A percentile compares a stretch with the other conserved stretches of the same genome.
Evolutionary conservation across 2,113 vertebrate species (phyloP).

Genomic region (Ariopsis seemanni): DNA sequence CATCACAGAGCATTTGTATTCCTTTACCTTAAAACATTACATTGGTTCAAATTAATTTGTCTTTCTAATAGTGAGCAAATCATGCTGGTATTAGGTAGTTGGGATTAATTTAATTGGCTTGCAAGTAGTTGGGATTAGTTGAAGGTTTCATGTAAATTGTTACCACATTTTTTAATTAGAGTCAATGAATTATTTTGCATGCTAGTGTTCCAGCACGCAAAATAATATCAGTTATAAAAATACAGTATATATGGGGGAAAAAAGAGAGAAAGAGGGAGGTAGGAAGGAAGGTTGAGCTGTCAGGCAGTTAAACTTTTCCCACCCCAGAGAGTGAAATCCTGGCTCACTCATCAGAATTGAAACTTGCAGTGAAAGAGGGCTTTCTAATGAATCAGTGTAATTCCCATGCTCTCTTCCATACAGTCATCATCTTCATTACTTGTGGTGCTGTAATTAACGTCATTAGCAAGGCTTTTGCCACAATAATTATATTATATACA

Average conservation of each 20-base stretch:
- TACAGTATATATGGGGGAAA: neutral
- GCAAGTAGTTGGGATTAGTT: too few relatives aligned
- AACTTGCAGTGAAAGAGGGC: slow-evolving; percentile 22
- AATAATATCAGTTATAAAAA: neutral
- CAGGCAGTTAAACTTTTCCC: slow-evolving; percentile 62
- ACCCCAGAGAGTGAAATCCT: slow-evolving; percentile 49
- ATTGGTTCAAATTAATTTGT: neutral
- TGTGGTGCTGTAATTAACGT: neutral
- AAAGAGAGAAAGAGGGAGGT: neutral
- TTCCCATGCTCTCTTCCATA: slow-evolving; percentile 3
- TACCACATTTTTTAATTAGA: neutral
- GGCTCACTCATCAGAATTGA: slow-evolving; percentile 15
- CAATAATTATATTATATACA: neutral
- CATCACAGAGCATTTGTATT: neutral
- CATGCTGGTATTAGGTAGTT: neutral
- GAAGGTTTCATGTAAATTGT: neutral
- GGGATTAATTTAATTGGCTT: neutral
- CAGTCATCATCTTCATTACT: neutral
- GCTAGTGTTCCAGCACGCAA: neutral
- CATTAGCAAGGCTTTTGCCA: neutral
- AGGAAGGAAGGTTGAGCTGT: slow-evolving; percentile 35
- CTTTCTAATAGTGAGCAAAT: neutral
- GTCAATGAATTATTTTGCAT: neutral
- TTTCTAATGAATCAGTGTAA: slow-evolving; percentile 14
- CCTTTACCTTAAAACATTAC: neutral